Percentiles rank a stretch among this genome's conserved stretches.
phyloP scores from a whole-genome alignment of 2,888 invertebrate genomes.

The Oscheius onirici region DNA sequence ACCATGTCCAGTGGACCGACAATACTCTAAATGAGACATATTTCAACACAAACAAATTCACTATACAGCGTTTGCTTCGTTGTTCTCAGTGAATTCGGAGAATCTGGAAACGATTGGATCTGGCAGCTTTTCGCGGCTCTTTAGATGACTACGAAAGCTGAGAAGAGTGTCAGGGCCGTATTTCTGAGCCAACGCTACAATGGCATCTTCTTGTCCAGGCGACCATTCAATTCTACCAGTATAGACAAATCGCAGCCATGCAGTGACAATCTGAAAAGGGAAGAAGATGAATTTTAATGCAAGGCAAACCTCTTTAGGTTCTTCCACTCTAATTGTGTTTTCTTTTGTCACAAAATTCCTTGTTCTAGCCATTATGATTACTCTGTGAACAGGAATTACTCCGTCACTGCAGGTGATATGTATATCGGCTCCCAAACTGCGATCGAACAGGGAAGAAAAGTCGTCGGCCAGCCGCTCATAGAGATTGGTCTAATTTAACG shows the following conservation, averaged over 20 bases:
- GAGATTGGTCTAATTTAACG: conserved; percentile 8
- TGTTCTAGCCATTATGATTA: conserved; percentile 16
- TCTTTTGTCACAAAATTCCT: conserved; percentile 8
- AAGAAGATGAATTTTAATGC: neutral
- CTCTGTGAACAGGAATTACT: conserved; percentile 8
- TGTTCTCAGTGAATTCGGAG: neutral
- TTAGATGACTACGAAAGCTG: too few relatives aligned
- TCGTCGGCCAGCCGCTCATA: conserved; percentile 2
- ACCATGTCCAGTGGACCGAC: too few relatives aligned
- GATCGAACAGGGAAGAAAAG: conserved; percentile 5
- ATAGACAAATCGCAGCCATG: conserved; percentile 46
- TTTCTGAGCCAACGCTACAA: conserved; percentile 37
- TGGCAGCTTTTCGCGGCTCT: too few relatives aligned
- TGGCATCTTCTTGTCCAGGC: conserved; percentile 28
- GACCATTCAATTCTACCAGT: conserved; percentile 46
- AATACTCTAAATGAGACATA: too few relatives aligned
- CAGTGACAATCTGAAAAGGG: conserved; percentile 27
- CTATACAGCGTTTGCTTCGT: neutral
- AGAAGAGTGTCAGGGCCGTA: conserved; percentile 43
- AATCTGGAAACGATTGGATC: too few relatives aligned
- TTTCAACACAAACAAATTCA: too few relatives aligned
- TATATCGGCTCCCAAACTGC: neutral
- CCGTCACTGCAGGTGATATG: conserved; percentile 26
- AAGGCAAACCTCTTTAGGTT: neutral
- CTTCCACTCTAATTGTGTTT: conserved; percentile 2